A percentile compares a stretch with the other conserved stretches of the same genome.
Evolutionary conservation across 37 sponge, comb jelly and placozoan genomes (phyloP).

Genomic region (Petrosia ficiformis): DNA sequence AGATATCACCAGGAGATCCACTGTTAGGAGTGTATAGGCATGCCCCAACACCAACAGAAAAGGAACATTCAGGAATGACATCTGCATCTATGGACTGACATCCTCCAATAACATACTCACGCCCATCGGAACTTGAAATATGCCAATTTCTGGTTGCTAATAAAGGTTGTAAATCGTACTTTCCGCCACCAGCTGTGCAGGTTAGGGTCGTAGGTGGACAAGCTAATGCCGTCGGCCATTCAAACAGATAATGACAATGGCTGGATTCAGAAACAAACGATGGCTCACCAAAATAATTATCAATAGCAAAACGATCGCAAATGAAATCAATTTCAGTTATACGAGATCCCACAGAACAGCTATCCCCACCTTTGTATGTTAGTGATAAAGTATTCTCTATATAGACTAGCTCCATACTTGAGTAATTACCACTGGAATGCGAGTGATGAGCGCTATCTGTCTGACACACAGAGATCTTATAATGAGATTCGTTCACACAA

Average conservation of each 20-base stretch:
- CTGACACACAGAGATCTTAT: slow-evolving; percentile 47
- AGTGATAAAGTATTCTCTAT: slow-evolving; percentile 39
- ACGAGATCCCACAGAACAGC: slow-evolving; percentile 13
- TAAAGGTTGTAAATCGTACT: slow-evolving; percentile 55
- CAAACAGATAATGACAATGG: slow-evolving; percentile 62
- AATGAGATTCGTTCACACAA: not conserved
- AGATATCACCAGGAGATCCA: not conserved
- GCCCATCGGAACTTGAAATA: not conserved
- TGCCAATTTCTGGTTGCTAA: slow-evolving; percentile 20
- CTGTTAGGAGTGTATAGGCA: slow-evolving; percentile 12
- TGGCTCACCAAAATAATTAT: slow-evolving; percentile 9
- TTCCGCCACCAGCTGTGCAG: slow-evolving; percentile 59
- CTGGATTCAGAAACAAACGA: slow-evolving; percentile 36
- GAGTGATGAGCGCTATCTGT: not conserved
- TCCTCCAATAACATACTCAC: slow-evolving; percentile 39
- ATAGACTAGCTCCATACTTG: slow-evolving; percentile 20
- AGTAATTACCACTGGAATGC: slow-evolving; percentile 8
- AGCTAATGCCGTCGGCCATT: slow-evolving; percentile 68
- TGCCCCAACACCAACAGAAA: slow-evolving; percentile 39
- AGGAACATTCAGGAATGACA: slow-evolving; percentile 16
- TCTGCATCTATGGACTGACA: slow-evolving; percentile 18
- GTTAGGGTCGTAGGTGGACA: slow-evolving; percentile 52
- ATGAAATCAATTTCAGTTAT: slow-evolving; percentile 46
- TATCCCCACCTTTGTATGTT: slow-evolving; percentile 37
- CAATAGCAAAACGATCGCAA: slow-evolving; percentile 31